Conservation (phyloP, 2,797 vertebrate genomes). For the Chaenodraco wilsoni region DNA sequence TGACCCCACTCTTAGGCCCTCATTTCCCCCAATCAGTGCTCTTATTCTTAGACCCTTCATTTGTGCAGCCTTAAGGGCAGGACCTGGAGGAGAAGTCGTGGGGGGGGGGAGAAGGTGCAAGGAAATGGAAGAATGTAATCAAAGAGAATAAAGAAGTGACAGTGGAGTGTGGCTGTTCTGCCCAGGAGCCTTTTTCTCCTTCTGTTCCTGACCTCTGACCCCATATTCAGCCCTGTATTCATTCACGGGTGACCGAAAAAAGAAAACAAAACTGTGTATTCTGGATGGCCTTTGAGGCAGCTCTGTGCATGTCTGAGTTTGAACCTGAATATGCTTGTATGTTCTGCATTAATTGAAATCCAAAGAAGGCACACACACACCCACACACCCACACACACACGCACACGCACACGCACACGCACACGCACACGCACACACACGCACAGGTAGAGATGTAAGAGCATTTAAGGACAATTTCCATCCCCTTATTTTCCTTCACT, state of each 20-base stretch:
- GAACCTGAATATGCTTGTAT: slow-evolving; percentile 10
- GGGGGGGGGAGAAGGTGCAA: slow-evolving; percentile 28
- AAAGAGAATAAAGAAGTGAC: slow-evolving; percentile 57
- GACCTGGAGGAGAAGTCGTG: slow-evolving; percentile 21
- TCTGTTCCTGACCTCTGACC: slow-evolving; percentile 26
- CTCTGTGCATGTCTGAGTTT: slow-evolving; percentile 5
- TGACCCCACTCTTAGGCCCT: slow-evolving; percentile 27
- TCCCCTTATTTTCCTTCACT: slow-evolving; percentile 16
- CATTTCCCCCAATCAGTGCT: slow-evolving; percentile 55
- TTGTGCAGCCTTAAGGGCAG: slow-evolving; percentile 40
- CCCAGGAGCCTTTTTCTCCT: slow-evolving; percentile 44
- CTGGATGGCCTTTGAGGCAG: slow-evolving; percentile 17
- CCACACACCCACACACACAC: no score
- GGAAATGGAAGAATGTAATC: slow-evolving; percentile 55
- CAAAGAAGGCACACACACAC: not conserved
- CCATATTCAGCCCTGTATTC: slow-evolving; percentile 33
- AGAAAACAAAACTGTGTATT: not conserved
- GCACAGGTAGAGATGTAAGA: slow-evolving; percentile 3
- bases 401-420: no score
- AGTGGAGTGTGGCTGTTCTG: slow-evolving; percentile 40
- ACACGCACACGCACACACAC: no score
- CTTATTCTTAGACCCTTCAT: slow-evolving; percentile 58
- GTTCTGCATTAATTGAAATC: not conserved
- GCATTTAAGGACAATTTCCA: slow-evolving; percentile 40
- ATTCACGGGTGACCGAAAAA: slow-evolving; percentile 1